Conservation (phyloP, 2,888 invertebrate species). For the Pyrgus malvae region DNA sequence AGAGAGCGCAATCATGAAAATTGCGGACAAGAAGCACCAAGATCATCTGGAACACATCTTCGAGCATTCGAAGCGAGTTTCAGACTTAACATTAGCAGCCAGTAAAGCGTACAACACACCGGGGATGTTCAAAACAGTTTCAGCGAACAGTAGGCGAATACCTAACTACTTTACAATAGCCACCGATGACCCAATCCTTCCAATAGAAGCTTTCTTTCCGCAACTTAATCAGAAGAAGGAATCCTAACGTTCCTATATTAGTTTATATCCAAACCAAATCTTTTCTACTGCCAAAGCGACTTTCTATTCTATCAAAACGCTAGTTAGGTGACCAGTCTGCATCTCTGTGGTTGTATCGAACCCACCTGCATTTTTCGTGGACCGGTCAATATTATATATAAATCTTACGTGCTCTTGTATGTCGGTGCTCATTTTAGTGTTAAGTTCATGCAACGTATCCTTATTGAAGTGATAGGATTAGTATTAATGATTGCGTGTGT, state of each 20-base stretch:
- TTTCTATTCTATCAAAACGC: slow-evolving; percentile 27
- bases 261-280: slow-evolving; percentile 62
- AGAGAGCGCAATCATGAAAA: slow-evolving; percentile 82
- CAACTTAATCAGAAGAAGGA: slow-evolving; percentile 85
- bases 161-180: slow-evolving; percentile 88
- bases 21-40: slow-evolving; percentile 75
- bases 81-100: slow-evolving; percentile 87
- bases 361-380: slow-evolving; percentile 33
- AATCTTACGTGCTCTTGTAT: slow-evolving; percentile 31
- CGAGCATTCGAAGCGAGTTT: slow-evolving; percentile 85
- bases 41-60: slow-evolving; percentile 67
- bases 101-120: slow-evolving; percentile 88
- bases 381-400: slow-evolving; percentile 26
- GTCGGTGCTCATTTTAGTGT: slow-evolving; percentile 55
- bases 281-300: slow-evolving; percentile 70
- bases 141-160: slow-evolving; percentile 83
- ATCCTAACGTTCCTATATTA: slow-evolving; percentile 59
- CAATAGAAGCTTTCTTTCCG: slow-evolving; percentile 91
- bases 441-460: slow-evolving; percentile 40
- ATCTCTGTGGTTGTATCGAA: slow-evolving; percentile 24
- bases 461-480: slow-evolving; percentile 28
- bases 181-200: slow-evolving; percentile 90
- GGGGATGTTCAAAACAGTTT: slow-evolving; percentile 86
- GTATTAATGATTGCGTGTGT: slow-evolving; percentile 33
- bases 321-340: slow-evolving; percentile 17